Percentiles rank a stretch among this genome's conserved stretches.
These are phyloP conservation scores for Agrotis ipsilon DNA, from an alignment of 2,888 invertebrate genomes.

Conservation along the genomic window DNA sequence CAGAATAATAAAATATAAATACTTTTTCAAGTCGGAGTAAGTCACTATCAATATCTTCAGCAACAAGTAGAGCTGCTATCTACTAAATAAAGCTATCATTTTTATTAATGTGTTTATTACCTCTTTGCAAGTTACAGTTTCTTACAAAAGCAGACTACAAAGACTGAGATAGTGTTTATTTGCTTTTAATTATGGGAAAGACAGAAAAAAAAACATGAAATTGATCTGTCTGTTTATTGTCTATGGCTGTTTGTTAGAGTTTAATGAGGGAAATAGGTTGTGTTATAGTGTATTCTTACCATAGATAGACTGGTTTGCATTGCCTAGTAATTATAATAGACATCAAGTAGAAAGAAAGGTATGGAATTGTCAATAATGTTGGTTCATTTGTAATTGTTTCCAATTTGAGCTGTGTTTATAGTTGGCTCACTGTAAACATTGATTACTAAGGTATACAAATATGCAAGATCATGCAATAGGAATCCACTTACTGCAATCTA, in stretches of 20 bases:
- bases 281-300: background rate
- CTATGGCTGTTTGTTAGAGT: conserved; percentile 27
- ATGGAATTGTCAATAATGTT: background rate
- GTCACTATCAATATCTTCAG: background rate
- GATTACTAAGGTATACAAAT: background rate
- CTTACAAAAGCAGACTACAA: conserved; percentile 24
- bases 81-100: background rate
- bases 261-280: conserved; percentile 31
- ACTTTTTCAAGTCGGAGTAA: background rate
- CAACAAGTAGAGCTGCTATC: background rate
- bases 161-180: conserved; percentile 26
- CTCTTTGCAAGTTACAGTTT: conserved; percentile 11
- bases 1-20: background rate
- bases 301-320: conserved; percentile 1
- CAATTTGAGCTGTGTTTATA: conserved; percentile 25
- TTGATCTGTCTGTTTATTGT: conserved; percentile 30
- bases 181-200: conserved; percentile 35
- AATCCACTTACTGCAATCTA: conserved; percentile 18
- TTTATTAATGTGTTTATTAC: conserved; percentile 29
- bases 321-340: background rate
- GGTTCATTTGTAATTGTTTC: conserved; percentile 6
- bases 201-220: conserved; percentile 38
- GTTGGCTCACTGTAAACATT: conserved; percentile 16
- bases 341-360: background rate
- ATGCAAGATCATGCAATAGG: conserved; percentile 4